phyloP scores from a whole-genome alignment of 2,797 vertebrate genomes.

The Thalassophryne amazonica region DNA sequence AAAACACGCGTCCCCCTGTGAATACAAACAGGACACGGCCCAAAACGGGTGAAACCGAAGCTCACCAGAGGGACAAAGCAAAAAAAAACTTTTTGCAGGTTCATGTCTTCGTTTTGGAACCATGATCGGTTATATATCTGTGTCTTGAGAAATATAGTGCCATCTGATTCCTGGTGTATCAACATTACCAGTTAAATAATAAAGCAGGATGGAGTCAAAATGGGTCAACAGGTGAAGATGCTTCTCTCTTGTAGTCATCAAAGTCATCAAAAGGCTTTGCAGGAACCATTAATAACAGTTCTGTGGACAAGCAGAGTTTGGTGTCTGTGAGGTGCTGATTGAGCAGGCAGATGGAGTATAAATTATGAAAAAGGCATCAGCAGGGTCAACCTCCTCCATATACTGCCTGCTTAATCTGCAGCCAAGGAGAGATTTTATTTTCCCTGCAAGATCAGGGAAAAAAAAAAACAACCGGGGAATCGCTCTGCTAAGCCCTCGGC shows the following conservation, averaged over 20 bases:
- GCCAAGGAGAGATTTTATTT: slow-evolving; percentile 79
- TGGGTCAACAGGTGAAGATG: slow-evolving; percentile 7
- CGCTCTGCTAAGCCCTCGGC: slow-evolving; percentile 71
- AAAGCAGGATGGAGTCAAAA: slow-evolving; percentile 4
- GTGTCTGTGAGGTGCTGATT: slow-evolving; percentile 77
- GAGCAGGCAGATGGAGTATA: slow-evolving; percentile 76
- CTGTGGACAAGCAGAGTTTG: slow-evolving; percentile 54
- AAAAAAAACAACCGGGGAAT: slow-evolving; percentile 59
- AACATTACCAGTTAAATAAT: neutral
- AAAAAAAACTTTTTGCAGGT: slow-evolving; percentile 35
- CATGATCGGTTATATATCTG: slow-evolving; percentile 18
- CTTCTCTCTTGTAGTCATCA: slow-evolving; percentile 20
- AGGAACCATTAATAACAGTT: slow-evolving; percentile 58
- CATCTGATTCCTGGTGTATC: slow-evolving; percentile 45
- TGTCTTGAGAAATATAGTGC: slow-evolving; percentile 9
- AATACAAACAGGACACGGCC: slow-evolving; percentile 40
- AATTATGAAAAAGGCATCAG: slow-evolving; percentile 78
- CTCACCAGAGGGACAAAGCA: slow-evolving; percentile 37
- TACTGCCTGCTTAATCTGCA: slow-evolving; percentile 75
- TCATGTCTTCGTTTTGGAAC: slow-evolving; percentile 48
- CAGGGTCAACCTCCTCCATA: slow-evolving; percentile 64
- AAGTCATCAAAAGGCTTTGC: slow-evolving; percentile 58
- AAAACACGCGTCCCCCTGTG: slow-evolving; percentile 62
- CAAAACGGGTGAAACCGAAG: slow-evolving; percentile 59
- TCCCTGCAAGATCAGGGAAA: slow-evolving; percentile 67